A percentile compares a stretch with the other conserved stretches of the same genome.
Evolutionary conservation across 1,140 invertebrate genomes (phyloP).

Genomic region (Helicoverpa zea): DNA sequence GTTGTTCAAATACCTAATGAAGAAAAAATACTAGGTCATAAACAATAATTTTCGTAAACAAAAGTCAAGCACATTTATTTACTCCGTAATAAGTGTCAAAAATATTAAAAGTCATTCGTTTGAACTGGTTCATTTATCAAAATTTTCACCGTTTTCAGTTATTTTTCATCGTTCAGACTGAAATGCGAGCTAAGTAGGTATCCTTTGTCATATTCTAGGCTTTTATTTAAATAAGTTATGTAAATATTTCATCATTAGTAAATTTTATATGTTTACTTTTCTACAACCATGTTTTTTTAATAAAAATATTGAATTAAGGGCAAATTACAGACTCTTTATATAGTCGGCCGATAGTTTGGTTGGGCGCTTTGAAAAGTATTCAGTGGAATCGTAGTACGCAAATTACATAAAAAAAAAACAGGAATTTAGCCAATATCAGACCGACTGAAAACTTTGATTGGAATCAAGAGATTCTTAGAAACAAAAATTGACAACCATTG

Average conservation of each 20-base stretch:
- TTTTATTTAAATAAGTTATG: neutral
- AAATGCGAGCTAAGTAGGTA: neutral
- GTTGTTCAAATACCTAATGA: no score
- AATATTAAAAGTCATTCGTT: neutral
- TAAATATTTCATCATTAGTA: neutral
- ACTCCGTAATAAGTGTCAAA: constrained; percentile 23
- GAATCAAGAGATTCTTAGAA: no score
- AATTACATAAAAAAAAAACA: no score
- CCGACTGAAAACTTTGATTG: no score
- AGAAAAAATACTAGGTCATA: no score
- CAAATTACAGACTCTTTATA: no score
- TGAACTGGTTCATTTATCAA: constrained; percentile 9
- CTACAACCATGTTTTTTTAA: neutral
- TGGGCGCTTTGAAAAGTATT: no score
- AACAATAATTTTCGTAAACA: neutral
- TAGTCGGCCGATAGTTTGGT: no score
- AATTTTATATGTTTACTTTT: neutral
- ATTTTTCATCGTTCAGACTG: neutral
- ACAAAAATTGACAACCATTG: no score
- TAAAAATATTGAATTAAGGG: no score
- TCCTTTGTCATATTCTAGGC: constrained; percentile 4
- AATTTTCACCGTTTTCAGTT: constrained; percentile 12
- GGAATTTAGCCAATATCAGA: no score
- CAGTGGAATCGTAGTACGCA: no score
- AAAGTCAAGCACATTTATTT: constrained; percentile 6